Base-by-base conservation (phyloP, 2,888 invertebrate genomes). In the Strigamia maritima region DNA sequence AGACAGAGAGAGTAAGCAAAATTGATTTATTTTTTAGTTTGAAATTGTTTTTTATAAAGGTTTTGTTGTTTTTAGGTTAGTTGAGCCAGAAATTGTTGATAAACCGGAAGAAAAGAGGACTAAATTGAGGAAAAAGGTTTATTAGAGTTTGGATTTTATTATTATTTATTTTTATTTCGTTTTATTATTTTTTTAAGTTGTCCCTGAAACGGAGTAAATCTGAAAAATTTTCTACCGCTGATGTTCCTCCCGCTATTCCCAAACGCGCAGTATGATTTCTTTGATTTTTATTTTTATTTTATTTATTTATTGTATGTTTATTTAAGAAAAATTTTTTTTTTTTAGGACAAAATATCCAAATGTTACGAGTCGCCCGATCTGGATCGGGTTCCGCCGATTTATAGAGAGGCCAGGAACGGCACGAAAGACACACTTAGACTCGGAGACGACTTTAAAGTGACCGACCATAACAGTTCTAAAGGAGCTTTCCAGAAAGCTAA, bases 401-500 rank as follows among this genome's bases (percentile, higher is more conserved):
- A 38, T 26, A 19, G 26, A 2, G 44, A 77, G 19, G 4, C 28
- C 8, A 75, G 40, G 12, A 31, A 40, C 10, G 44, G 44, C 24
- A 28, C 60, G 10, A 78, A 60, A 28, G 60, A 60, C 22, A 28
- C 28, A n/a, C 12, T 24, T 12, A 49, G 49, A 16, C 22, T 49
- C 22, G 12, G 16, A 6, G 78, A 78, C 38, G 81, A 81, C 7
- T 80, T 77, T 44, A 80, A 77, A 80, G 80, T 78, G 76, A 49
- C 80, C 77, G 80, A 79, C 80, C 44, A 81, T 49, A 79, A 79
- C 75, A 70, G 78, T 8, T 54, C 76, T 35, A 84, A 85, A 80
- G 84, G 85, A 81, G 86, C 87, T 19, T 85, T 87, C 82, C 85
- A 85, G 79, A 85, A 86, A 80, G 88, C 88, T 6, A 87, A 87